phyloP scores from a whole-genome alignment of 1,140 invertebrate genomes.

The Caenorhabditis remanei region DNA sequence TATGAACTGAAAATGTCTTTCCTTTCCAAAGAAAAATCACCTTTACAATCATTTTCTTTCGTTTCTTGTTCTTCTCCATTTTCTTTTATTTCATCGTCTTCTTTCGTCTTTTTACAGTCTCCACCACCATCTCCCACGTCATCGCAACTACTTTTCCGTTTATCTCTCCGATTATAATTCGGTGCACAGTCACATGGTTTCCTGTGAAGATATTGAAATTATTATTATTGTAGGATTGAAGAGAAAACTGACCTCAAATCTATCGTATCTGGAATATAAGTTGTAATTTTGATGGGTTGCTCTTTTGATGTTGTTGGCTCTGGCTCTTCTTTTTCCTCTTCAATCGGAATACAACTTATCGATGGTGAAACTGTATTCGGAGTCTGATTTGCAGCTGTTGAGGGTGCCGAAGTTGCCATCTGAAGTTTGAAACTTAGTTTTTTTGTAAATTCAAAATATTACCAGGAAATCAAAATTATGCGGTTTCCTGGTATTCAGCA shows the following conservation, averaged over 20 bases:
- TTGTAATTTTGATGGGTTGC: constrained; percentile 42
- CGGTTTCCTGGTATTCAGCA: too few species aligned
- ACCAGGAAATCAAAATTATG: not conserved
- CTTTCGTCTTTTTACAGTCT: constrained; percentile 45
- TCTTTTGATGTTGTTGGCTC: constrained; percentile 37
- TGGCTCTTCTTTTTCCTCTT: constrained; percentile 40
- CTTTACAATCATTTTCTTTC: constrained; percentile 22
- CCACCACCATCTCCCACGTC: constrained; percentile 3
- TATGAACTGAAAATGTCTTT: too few species aligned
- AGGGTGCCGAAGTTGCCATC: constrained; percentile 53
- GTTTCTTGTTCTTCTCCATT: not conserved
- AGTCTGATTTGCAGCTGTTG: constrained; percentile 50
- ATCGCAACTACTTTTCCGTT: constrained; percentile 44
- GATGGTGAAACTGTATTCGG: constrained; percentile 29
- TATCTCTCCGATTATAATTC: constrained; percentile 51
- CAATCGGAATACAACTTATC: constrained; percentile 32
- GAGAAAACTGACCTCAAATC: constrained; percentile 9
- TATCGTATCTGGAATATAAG: constrained; percentile 36
- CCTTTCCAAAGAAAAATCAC: not conserved
- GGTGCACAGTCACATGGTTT: constrained; percentile 48
- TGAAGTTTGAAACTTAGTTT: not conserved
- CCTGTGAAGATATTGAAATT: not conserved
- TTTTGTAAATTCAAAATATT: not conserved
- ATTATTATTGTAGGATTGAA: not conserved
- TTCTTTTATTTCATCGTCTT: constrained; percentile 6